These are phyloP conservation scores for Halcyon badia DNA, from an alignment of 2,797 vertebrate genomes.

Conservation along the genomic window DNA sequence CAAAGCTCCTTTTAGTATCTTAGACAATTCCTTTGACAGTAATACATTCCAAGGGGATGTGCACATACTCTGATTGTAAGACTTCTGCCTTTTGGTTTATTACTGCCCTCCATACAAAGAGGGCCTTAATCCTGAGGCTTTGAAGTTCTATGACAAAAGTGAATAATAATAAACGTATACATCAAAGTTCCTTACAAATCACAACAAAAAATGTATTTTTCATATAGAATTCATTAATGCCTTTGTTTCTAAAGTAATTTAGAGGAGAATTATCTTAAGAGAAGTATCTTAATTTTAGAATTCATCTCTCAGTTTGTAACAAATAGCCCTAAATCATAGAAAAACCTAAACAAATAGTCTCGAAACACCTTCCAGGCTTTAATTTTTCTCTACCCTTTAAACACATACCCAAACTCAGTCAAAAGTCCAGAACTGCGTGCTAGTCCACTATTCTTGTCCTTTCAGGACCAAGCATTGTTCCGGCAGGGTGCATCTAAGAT, in stretches of 20 bases:
- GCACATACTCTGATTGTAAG: not conserved
- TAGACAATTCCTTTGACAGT: not conserved
- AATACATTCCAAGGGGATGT: not conserved
- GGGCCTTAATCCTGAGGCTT: not conserved
- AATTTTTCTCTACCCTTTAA: not conserved
- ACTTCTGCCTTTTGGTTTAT: not conserved
- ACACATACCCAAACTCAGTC: not conserved
- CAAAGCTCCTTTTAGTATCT: conserved; percentile 5
- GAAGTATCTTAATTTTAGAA: not conserved
- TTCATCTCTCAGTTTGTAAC: not conserved
- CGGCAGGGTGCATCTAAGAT: not conserved
- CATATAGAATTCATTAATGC: not conserved
- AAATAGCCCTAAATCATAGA: not conserved
- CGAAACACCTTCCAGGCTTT: not conserved
- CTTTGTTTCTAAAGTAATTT: not conserved
- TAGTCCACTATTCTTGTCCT: not conserved
- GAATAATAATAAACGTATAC: not conserved
- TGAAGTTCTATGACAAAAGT: not conserved
- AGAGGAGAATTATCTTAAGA: not conserved
- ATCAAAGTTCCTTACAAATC: not conserved
- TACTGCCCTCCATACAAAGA: not conserved
- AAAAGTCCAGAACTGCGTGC: not conserved
- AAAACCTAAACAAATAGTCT: not conserved
- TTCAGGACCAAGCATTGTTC: not conserved
- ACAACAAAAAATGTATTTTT: not conserved